These are phyloP conservation scores for Avahi laniger DNA, from an alignment of 2,797 vertebrate genomes.

Conservation along the genomic window DNA sequence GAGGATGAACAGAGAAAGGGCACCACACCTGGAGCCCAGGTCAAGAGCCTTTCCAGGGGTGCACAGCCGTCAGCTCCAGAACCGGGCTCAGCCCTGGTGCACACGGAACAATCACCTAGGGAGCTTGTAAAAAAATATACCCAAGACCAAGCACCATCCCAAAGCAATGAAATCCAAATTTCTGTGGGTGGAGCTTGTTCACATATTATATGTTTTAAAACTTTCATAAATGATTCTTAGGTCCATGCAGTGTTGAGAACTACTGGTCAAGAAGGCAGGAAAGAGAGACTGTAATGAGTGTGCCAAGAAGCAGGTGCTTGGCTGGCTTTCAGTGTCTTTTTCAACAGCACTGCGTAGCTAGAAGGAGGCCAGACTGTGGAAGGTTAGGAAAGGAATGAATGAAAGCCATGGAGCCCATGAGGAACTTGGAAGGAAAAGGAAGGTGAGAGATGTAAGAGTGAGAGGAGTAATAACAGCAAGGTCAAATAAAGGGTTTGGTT, in stretches of 20 bases:
- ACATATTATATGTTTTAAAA: background rate
- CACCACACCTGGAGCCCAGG: background rate
- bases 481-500: background rate
- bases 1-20: background rate
- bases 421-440: background rate
- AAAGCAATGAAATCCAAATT: background rate
- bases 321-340: background rate
- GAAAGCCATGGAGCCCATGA: background rate
- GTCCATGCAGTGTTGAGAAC: background rate
- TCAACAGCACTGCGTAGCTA: background rate
- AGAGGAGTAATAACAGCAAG: background rate
- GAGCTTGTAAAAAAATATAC: background rate
- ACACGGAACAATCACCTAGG: rapidly evolving
- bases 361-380: background rate
- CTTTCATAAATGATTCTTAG: background rate
- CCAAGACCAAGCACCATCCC: background rate
- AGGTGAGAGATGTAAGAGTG: background rate
- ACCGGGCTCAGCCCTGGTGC: no score
- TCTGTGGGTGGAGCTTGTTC: background rate
- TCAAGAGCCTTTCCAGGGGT: rapidly evolving
- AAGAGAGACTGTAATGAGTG: background rate
- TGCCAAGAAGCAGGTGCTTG: background rate
- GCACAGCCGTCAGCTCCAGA: rapidly evolving
- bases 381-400: background rate
- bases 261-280: background rate